Evolutionary conservation across 2,888 invertebrate species (phyloP), one percentile per base, ranked within the genome.

Genomic region (Drosophila peninsularis): DNA sequence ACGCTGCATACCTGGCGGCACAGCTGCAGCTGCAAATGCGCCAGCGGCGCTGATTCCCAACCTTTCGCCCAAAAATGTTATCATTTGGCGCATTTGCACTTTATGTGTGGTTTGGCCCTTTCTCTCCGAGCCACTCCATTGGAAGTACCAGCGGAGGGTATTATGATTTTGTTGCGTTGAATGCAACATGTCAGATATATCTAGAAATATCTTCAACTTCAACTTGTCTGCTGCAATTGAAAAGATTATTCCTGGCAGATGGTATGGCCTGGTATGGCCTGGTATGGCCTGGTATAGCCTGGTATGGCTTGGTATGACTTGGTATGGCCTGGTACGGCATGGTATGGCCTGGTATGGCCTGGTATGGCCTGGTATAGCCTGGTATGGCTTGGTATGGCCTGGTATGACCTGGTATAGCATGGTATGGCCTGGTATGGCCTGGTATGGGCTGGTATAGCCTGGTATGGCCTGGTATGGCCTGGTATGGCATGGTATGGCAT

Each of bases 1-100:
- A 36, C 45, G n/a, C 41, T 49, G 47, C 53, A 36, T 58, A 60
- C 27, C 36, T 53, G 47, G 30, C 13, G 17, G 17, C 47, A 47
- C 32, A 13, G 19, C 13, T 30, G 56, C 69, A 45, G 44, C n/a
- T 65, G n/a, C n/a, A n/a, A n/a, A n/a, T n/a, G n/a, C n/a, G 42
- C 36, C 49, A 39, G 36, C 32, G 37, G 41, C 61, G 37, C 41
- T 58, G 39, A 49, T 37, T 44, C 47, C 34, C 17, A 17, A 30
- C 24, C 57, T 30, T 50, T 45, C 21, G 52, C 62, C 73, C 62
- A 57, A 66, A 82, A 83, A 71, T 77, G 63, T 74, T 86, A 82
- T 86, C 86, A 86, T 82, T 78, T 80, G 74, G 68, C 71, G 80
- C 86, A 80, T 83, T 82, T 82, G 78, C 71, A 82, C 63, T 71